Percentiles rank a stretch among this genome's conserved stretches.
Evolutionary conservation across 2,797 vertebrate species (phyloP).

Genomic region (Schizothorax lantsangensis): DNA sequence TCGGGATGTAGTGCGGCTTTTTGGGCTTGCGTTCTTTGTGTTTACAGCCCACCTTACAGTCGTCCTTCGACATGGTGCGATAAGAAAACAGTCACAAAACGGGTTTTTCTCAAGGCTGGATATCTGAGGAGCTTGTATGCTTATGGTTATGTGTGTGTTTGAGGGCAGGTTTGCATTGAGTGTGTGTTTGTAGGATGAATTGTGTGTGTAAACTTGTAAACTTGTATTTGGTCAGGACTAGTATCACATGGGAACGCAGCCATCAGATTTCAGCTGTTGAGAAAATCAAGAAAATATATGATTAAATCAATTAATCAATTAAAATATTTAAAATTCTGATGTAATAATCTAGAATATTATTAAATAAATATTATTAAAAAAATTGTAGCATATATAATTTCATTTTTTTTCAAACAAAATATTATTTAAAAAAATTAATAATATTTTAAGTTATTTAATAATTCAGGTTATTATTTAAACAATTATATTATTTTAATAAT

Average conservation of each 20-base stretch:
- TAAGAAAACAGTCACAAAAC: neutral
- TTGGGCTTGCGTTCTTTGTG: constrained; percentile 96
- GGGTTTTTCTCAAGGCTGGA: neutral
- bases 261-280: constrained; percentile 41
- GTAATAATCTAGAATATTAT: no score
- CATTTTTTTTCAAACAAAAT: neutral
- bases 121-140: constrained; percentile 40
- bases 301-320: neutral
- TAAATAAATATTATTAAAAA: no score
- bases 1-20: constrained; percentile 96
- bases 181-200: constrained; percentile 62
- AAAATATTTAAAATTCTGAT: neutral
- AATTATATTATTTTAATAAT: neutral
- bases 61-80: constrained; percentile 88
- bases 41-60: constrained; percentile 87
- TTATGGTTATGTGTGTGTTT: constrained; percentile 62
- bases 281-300: neutral
- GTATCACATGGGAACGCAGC: constrained; percentile 2
- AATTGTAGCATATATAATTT: no score
- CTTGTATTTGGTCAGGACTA: constrained; percentile 60
- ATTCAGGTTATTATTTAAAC: neutral
- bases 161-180: constrained; percentile 18
- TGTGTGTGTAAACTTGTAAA: constrained; percentile 60
- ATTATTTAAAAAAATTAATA: neutral
- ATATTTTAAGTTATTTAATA: neutral